Base-by-base conservation (phyloP, 2,888 invertebrate species). In the Diachrysia chrysitis region DNA sequence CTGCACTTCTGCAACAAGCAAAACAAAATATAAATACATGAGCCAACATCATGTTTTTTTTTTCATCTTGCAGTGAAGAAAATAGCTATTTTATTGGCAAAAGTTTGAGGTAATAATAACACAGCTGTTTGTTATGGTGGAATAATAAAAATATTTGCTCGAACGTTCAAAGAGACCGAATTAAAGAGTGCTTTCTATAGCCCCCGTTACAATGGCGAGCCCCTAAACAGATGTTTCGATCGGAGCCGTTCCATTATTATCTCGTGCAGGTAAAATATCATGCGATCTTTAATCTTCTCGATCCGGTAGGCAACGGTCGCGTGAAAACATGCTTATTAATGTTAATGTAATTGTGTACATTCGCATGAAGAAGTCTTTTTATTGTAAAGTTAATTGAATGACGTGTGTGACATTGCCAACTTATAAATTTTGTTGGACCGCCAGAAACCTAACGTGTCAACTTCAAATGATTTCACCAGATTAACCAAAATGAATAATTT, bases 1-100 rank as follows among this genome's bases (percentile, higher is more conserved):
- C 86, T 94, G 95, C 95, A 94, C 95, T 89, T 87, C 95, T 94
- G 93, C 64, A 94, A 93, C 89, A 93, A 92, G 79, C n/a, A 74
- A 81, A 81, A 82, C 68, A 66, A 71, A 70, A 56, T 72, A 62
- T 79, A 55, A 76, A 80, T 69, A 69, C 69, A 46, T 19, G 60
- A 63, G 56, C 58, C 64, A 57, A 71, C 53, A 58, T 35, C 25
- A 62, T 63, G 55, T 4, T n/a, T 42, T 6, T 37, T 58, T 59
- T 58, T 69, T 53, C 53, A 58, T 48, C 59, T 60, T 56, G 56
- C 64, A 68, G 56, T 69, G 61, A 69, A 66, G 54, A 67, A 73
- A 71, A 78, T 64, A 74, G 21, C 60, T 55, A 58, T 63, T 67
- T 71, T 60, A 71, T 66, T 66, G 23, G 63, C 63, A 55, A 48